Percentiles rank a stretch among this genome's conserved stretches.
phyloP scores from a whole-genome alignment of 2,888 invertebrate genomes.

The Hyposoter didymator region DNA sequence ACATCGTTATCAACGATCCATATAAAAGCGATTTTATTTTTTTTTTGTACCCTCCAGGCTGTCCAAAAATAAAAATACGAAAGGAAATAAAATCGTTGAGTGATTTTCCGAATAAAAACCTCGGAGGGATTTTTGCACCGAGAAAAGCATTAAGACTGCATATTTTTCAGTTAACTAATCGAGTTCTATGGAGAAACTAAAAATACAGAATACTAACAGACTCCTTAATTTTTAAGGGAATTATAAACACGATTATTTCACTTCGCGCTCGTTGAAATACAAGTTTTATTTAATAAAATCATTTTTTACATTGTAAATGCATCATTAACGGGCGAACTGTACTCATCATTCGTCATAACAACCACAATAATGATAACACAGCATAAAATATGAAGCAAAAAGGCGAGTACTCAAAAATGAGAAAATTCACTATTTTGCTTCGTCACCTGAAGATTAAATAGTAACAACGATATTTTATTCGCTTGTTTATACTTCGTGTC shows the following conservation, averaged over 20 bases:
- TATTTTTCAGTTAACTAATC: constrained; percentile 48
- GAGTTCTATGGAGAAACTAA: constrained; percentile 14
- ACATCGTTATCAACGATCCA: constrained; percentile 3
- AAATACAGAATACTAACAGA: constrained; percentile 53
- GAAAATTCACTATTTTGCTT: constrained; percentile 25
- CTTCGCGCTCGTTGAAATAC: constrained; percentile 56
- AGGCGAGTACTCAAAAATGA: constrained; percentile 29
- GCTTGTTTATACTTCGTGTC: background rate
- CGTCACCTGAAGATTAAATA: background rate
- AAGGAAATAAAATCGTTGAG: constrained; percentile 12
- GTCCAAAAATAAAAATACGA: constrained; percentile 2
- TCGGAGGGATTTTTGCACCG: constrained; percentile 49
- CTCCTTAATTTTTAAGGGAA: constrained; percentile 21
- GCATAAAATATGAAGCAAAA: constrained; percentile 55
- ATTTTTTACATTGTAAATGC: constrained; percentile 70
- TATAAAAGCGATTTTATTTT: constrained; percentile 26
- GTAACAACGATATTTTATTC: background rate
- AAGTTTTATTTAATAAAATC: constrained; percentile 58
- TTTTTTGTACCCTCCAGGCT: constrained; percentile 26
- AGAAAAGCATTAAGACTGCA: constrained; percentile 70
- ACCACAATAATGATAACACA: constrained; percentile 44
- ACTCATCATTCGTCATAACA: constrained; percentile 70
- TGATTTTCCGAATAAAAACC: constrained; percentile 34
- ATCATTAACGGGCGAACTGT: constrained; percentile 61
- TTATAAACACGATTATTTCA: constrained; percentile 51